Base-by-base conservation (phyloP, 2,888 invertebrate species). In the Euplagia quadripunctaria region DNA sequence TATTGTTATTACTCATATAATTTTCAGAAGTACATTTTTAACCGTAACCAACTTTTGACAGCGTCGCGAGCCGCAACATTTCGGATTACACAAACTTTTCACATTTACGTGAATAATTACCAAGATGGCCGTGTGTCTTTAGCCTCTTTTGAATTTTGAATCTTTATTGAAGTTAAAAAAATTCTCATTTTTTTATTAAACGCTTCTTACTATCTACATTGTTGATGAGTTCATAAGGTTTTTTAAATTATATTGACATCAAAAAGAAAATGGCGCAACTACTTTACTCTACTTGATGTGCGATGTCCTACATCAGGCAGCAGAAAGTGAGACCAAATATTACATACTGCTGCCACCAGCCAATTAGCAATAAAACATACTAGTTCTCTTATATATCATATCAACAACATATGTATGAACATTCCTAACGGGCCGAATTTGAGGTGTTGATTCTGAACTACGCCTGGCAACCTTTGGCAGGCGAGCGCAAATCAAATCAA, bases 401-500 rank as follows among this genome's bases (percentile, higher is more conserved):
- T 31, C 11, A n/a, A 16, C 11, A 42, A 42, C 17, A 12, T 58
- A 84, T 85, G 77, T 78, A 81, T 82, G 79, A 74, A 78, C 76
- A 85, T 81, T 76, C 76, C 70, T 77, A 70, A 77, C 70, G 64
- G 70, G 66, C 71, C 69, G 73, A 80, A 82, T 78, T 79, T 72
- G 68, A 77, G 81, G 75, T 85, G 85, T 87, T 85, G 85, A 87
- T 87, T 87, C 82, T 78, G 83, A 78, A 82, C 79, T 72, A 78
- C 79, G 79, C 78, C 79, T 82, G 85, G 81, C 83, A 86, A 84
- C 83, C 83, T 83, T 84, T 82, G 80, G 82, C 77, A 79, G 82
- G 79, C 83, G 80, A 80, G 85, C 79, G 85, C 87, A 92, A 92
- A 93, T 93, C 92, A 89, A 93, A 93, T 93, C 93, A 91, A 87